Base-by-base conservation (phyloP, 2,113 vertebrate genomes). In the Dipodomys ordii region DNA sequence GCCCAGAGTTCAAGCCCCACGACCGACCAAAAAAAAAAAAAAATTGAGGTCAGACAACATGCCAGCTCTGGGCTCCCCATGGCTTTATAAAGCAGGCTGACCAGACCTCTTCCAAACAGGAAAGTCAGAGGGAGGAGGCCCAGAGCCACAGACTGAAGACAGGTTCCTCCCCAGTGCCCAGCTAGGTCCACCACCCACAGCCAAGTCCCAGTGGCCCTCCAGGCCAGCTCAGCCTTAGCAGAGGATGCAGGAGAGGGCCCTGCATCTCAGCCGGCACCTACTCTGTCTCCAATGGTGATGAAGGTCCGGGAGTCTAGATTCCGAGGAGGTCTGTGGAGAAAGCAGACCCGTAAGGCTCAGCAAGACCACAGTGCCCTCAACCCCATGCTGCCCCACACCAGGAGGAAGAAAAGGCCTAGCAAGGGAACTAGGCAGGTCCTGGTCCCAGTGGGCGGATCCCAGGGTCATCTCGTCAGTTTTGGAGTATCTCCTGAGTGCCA, bases 281-380 rank as follows among this genome's bases (percentile, higher is more conserved):
- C 98, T 94, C 98, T 98, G 65, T 98, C 98, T 96, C 98, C 98
- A 0, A 99, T 98, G 83, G 98, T 99, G 93, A 99, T 99, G 97
- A 98, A 99, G 0, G 98, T 77, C 95, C 98, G 98, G 46, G 98
- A 99, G 92, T 99, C 98, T 95, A 99, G 83, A 92, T 98, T 98
- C 94, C 98, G 97, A 0, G 98, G 98, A 0, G 98, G 98, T 60
- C 98, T 98, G 97, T 57, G 94, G 85, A 88, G 68, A 89, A 94
- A 65, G 81, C 6, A 85, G 25, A 92, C 2, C 81, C 0, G 0
- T 96, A 73, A 97, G 90, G 22, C 76, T 77, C 73, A 19, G 44
- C 30, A 62, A 82, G 64, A 4, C 44, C 35, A 10, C 0, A 23
- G 7, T 64, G 53, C 53, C 53, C 49, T 12, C 49, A 11, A 9